These are phyloP conservation scores for Caradrina clavipalpis DNA, from an alignment of 2,888 invertebrate species.

Conservation along the genomic window DNA sequence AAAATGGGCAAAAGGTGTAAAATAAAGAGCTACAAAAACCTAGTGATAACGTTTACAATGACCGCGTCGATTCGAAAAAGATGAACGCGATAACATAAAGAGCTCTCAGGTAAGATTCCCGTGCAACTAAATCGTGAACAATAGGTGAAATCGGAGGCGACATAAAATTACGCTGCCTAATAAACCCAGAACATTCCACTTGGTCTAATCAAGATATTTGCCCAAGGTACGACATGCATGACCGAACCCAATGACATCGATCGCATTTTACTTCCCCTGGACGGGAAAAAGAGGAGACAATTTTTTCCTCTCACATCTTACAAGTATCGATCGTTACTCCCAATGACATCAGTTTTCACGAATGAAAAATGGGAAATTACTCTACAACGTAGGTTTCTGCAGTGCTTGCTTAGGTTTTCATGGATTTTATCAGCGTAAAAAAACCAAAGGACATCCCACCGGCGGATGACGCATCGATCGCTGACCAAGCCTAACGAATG, in stretches of 20 bases:
- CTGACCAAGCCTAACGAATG: constrained; percentile 91
- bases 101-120: constrained; percentile 76
- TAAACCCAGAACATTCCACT: constrained; percentile 77
- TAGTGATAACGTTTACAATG: constrained; percentile 77
- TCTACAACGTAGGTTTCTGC: constrained; percentile 43
- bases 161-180: constrained; percentile 71
- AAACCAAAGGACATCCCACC: constrained; percentile 90
- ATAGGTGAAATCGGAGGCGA: constrained; percentile 84
- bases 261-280: constrained; percentile 76
- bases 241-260: constrained; percentile 86
- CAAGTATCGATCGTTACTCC: constrained; percentile 55
- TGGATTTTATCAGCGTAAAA: constrained; percentile 72
- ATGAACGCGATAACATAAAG: constrained; percentile 72
- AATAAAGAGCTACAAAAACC: constrained; percentile 55
- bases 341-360: constrained; percentile 40
- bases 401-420: constrained; percentile 58
- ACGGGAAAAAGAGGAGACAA: constrained; percentile 71
- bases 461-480: constrained; percentile 92
- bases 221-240: constrained; percentile 84
- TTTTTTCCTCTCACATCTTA: constrained; percentile 66
- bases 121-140: constrained; percentile 79
- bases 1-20: constrained; percentile 48
- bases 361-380: constrained; percentile 60
- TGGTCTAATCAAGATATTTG: constrained; percentile 67
- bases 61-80: constrained; percentile 76